Evolutionary conservation across 2,888 invertebrate genomes (phyloP), one percentile per base, ranked within the genome.

Genomic region (Chamaedrilus cognettii): DNA sequence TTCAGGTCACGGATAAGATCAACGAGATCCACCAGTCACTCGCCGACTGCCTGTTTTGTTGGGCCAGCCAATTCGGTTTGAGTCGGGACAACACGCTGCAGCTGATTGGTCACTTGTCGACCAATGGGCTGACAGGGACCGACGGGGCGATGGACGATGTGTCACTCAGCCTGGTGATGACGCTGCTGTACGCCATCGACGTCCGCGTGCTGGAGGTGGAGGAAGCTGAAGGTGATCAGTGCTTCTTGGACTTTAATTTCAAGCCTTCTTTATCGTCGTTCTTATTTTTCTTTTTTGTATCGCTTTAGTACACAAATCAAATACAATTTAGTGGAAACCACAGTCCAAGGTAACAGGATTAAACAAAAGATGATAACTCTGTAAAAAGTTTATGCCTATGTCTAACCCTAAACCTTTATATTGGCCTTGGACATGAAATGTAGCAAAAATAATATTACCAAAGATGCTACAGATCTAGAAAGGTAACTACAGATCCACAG

Each of bases 131-230:
- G 0, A 59, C 75, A 26, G 71, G 66, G 23, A 85, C 88, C 0
- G 86, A 89, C 1, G 92, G 92, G 1, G 89, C 89, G 15, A 85
- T 94, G 30, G 92, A 93, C 80, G 89, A 90, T 77, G 90, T 93
- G 1, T 90, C 90, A 0, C 83, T 94, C 2, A 90, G 91, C 0
- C 83, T 96, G 34, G 87, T 92, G 70, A 91, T 95, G 90, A 90
- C 94, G 0, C 83, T 95, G 52, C 82, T 96, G 2, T 93, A 93
- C 80, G 89, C 91, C 0, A 85, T 94, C 65, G 94, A 96, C 83
- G 86, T 94, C 11, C 92, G 92, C 73, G 87, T 91, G 30, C 83
- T 95, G 28, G 81, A 81, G 30, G 75, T 75, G 59, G 83, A 83
- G 64, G 83, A 84, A 66, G 74, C 74, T 67, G 82, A 82, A 77